Conservation (phyloP, 2,797 vertebrate species). For the Pteropus rufus region DNA sequence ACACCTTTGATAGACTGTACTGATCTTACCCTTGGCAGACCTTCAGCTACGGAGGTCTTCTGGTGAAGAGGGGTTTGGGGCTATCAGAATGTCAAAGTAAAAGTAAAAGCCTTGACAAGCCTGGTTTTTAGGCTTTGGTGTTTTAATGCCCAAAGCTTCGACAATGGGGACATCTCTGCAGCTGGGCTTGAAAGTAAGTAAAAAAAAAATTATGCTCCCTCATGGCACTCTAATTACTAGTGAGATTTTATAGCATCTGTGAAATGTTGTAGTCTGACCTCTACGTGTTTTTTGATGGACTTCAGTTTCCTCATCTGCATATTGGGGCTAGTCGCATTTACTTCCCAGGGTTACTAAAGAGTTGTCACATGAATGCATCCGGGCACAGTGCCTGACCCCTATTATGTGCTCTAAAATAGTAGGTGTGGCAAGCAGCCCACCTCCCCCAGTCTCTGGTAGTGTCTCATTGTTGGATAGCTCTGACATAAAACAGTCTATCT, state of each 20-base stretch:
- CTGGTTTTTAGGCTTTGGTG: not conserved
- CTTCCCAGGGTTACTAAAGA: not conserved
- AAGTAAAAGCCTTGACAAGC: not conserved
- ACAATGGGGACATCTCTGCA: not conserved
- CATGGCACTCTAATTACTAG: not conserved
- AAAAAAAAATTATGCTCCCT: fast-evolving
- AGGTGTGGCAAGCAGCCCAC: not conserved
- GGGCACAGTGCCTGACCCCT: not conserved
- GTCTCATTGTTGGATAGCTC: not conserved
- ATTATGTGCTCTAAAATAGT: not conserved
- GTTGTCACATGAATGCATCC: not conserved
- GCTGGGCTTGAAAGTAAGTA: not conserved
- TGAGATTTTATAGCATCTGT: not conserved
- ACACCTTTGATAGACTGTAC: not conserved
- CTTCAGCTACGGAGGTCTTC: not conserved
- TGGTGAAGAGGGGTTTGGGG: not conserved
- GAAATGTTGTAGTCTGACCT: not conserved
- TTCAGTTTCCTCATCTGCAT: not conserved
- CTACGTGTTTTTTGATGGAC: not conserved
- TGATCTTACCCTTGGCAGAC: not conserved
- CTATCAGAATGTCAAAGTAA: not conserved
- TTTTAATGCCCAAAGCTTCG: not conserved
- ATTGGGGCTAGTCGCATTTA: not conserved
- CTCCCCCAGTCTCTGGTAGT: not conserved
- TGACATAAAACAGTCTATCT: not conserved